These are phyloP conservation scores for Loris lydekkerianus DNA, from an alignment of 2,797 vertebrate species.

Conservation along the genomic window DNA sequence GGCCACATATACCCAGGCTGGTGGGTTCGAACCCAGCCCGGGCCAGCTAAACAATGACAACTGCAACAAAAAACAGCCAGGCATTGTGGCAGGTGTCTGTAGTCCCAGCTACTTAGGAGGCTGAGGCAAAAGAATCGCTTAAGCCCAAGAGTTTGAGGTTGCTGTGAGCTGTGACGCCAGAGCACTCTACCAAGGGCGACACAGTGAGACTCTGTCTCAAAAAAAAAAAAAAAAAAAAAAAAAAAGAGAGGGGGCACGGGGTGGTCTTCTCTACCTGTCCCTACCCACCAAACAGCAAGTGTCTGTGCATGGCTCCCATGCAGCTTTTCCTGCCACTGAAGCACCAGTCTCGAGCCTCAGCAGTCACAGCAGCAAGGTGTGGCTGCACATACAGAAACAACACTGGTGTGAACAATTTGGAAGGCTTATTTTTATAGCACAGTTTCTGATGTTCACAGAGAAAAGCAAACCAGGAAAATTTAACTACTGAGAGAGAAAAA, in stretches of 20 bases:
- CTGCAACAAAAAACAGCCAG: too few species aligned
- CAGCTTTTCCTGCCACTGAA: background rate
- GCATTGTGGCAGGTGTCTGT: too few species aligned
- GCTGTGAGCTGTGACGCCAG: too few species aligned
- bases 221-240: too few species aligned
- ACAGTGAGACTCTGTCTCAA: too few species aligned
- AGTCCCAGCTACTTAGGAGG: too few species aligned
- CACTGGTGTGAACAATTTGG: background rate
- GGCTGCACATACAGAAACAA: slow-evolving; percentile 11
- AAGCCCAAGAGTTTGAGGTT: too few species aligned
- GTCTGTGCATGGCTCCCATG: background rate
- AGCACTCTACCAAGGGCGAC: too few species aligned
- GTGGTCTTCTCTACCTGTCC: background rate
- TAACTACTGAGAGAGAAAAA: slow-evolving; percentile 30
- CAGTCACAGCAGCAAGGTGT: background rate
- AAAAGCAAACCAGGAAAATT: slow-evolving; percentile 39
- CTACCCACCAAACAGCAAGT: background rate
- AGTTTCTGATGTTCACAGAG: slow-evolving; percentile 40
- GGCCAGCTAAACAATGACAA: too few species aligned
- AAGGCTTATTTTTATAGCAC: slow-evolving; percentile 1
- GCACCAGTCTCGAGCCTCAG: background rate
- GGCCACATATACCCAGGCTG: too few species aligned
- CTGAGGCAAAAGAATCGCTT: too few species aligned
- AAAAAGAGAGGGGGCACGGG: background rate
- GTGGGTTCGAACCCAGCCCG: too few species aligned